Percentiles rank a stretch among this genome's conserved stretches.
phyloP scores from a whole-genome alignment of 2,113 vertebrate species.

The Carassius gibelio region DNA sequence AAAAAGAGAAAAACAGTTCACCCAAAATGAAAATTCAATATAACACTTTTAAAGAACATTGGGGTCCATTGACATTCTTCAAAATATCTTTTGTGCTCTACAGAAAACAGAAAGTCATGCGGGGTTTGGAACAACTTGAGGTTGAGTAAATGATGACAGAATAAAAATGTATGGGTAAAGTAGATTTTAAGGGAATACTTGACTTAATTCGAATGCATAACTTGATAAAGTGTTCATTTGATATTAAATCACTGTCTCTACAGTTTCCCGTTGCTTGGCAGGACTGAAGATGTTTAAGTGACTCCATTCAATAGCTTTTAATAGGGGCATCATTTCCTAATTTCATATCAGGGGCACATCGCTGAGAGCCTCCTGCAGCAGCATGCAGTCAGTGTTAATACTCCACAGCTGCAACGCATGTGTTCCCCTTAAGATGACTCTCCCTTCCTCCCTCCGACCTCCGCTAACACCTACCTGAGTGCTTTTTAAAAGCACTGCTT shows the following conservation, averaged over 20 bases:
- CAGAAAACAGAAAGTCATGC: too few relatives aligned
- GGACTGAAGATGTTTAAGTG: neutral
- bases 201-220: neutral
- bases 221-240: neutral
- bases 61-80: neutral
- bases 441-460: constrained; percentile 23
- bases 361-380: constrained; percentile 15
- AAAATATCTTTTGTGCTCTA: too few relatives aligned
- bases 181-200: neutral
- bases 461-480: constrained; percentile 34
- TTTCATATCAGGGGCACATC: constrained; percentile 26
- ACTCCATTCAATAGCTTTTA: constrained; percentile 22
- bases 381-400: constrained; percentile 36
- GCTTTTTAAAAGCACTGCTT: constrained; percentile 40
- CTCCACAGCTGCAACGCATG: constrained; percentile 56
- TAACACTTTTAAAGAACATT: too few relatives aligned
- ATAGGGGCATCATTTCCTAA: constrained; percentile 33
- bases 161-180: neutral
- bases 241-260: neutral
- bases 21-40: neutral
- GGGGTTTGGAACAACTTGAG: neutral
- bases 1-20: neutral
- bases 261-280: neutral
- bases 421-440: constrained; percentile 43
- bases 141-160: neutral